phyloP scores from a whole-genome alignment of 2,888 invertebrate genomes.

The Sericinus montela region DNA sequence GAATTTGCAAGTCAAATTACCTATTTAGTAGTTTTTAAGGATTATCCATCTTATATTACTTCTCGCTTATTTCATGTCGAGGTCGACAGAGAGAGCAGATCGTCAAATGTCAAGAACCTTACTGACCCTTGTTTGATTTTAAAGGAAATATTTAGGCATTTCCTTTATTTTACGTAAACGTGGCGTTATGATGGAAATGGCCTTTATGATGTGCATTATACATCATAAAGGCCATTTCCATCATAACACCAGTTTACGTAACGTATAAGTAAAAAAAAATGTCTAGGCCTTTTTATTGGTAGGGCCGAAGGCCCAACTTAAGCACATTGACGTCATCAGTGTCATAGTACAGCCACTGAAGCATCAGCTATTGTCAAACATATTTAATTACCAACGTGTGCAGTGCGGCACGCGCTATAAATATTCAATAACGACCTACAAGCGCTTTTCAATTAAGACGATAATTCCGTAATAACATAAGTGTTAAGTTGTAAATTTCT shows the following conservation, averaged over 20 bases:
- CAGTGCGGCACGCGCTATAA: conserved; percentile 76
- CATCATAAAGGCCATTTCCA: not conserved
- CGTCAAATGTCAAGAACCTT: too few relatives aligned
- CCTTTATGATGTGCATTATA: too few relatives aligned
- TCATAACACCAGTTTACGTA: conserved; percentile 7
- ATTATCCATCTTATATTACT: too few relatives aligned
- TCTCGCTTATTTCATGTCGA: too few relatives aligned
- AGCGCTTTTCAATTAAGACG: conserved; percentile 21
- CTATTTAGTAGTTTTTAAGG: too few relatives aligned
- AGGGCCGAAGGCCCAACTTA: conserved; percentile 19
- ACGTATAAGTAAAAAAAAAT: conserved; percentile 1
- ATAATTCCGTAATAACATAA: not conserved
- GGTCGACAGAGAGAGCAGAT: too few relatives aligned
- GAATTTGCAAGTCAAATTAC: too few relatives aligned
- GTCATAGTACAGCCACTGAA: conserved; percentile 57
- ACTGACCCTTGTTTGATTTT: too few relatives aligned
- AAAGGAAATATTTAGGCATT: too few relatives aligned
- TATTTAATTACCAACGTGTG: conserved; percentile 77
- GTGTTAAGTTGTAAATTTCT: conserved; percentile 9
- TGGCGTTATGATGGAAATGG: too few relatives aligned
- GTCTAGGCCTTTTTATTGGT: not conserved
- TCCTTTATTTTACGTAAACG: too few relatives aligned
- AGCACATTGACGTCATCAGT: conserved; percentile 68
- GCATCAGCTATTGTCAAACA: conserved; percentile 69
- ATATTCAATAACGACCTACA: conserved; percentile 28